Percentiles rank a stretch among this genome's conserved stretches.
Conservation (phyloP, 2,113 vertebrate species). For the Pyrgilauda ruficollis region DNA sequence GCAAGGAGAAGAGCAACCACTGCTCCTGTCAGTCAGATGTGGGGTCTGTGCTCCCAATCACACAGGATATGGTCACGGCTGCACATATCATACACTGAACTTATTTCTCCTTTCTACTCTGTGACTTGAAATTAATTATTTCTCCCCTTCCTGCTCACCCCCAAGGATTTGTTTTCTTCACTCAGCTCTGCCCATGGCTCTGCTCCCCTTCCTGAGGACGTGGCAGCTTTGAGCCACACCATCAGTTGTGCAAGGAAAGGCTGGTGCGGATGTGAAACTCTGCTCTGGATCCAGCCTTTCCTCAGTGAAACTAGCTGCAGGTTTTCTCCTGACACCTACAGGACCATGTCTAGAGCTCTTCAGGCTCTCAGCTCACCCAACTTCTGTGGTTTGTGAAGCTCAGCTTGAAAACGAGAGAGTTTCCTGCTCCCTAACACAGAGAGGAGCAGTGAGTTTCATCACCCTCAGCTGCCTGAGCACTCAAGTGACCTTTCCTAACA, state of each 20-base stretch:
- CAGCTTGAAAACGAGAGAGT: background rate
- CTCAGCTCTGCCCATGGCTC: background rate
- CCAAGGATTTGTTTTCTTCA: background rate
- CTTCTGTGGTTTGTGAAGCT: background rate
- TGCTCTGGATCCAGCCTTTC: background rate
- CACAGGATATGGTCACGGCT: fast-evolving
- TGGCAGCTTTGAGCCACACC: background rate
- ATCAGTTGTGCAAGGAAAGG: background rate
- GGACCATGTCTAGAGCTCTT: background rate
- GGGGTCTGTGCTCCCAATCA: background rate
- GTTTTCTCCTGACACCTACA: background rate
- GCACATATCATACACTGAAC: background rate
- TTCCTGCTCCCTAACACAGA: background rate
- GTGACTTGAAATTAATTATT: background rate
- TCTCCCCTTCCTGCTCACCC: background rate
- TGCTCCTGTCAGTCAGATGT: background rate
- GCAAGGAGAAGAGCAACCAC: background rate
- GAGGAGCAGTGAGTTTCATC: background rate
- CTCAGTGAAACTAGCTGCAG: background rate
- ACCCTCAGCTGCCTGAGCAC: background rate
- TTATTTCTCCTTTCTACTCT: background rate
- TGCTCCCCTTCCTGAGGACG: background rate
- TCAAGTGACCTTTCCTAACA: background rate
- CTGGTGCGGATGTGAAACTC: background rate
- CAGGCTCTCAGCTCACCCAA: background rate